Percentiles rank a stretch among this genome's conserved stretches.
These are phyloP conservation scores for Tenualosa thibaudeaui DNA, from an alignment of 2,797 vertebrate species.

Conservation along the genomic window DNA sequence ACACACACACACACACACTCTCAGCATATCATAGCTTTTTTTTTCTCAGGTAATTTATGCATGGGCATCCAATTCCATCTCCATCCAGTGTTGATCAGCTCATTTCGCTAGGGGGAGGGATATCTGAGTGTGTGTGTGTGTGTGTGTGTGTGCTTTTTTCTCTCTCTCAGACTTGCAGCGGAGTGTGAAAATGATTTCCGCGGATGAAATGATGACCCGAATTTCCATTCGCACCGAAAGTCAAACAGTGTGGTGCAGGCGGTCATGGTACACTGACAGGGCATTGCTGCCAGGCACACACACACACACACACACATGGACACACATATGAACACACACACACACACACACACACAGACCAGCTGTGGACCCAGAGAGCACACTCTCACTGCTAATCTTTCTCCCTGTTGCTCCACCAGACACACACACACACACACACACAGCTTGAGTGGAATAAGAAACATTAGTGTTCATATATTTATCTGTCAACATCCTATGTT, in stretches of 20 bases:
- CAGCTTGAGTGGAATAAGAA: background rate
- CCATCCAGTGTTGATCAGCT: background rate
- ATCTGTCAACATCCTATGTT: background rate
- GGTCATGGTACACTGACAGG: constrained; percentile 20
- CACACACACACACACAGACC: too few relatives aligned
- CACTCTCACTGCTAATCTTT: too few relatives aligned
- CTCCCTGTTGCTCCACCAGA: too few relatives aligned
- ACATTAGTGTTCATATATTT: background rate
- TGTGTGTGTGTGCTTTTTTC: constrained; percentile 5
- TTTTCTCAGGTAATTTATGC: constrained; percentile 33
- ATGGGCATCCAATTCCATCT: constrained; percentile 26
- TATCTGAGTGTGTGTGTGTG: background rate
- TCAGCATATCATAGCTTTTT: constrained; percentile 1
- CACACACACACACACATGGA: too few relatives aligned
- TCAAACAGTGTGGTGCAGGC: constrained; percentile 16
- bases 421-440: too few relatives aligned
- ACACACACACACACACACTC: background rate
- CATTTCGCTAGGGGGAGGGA: background rate
- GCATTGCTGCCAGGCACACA: background rate
- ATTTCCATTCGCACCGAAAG: constrained; percentile 28
- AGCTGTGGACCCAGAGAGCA: too few relatives aligned
- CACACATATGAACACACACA: too few relatives aligned
- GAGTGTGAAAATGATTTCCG: constrained; percentile 37
- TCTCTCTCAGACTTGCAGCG: constrained; percentile 30
- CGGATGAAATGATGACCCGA: constrained; percentile 27